Percentiles rank a stretch among this genome's conserved stretches.
Evolutionary conservation across 2,797 vertebrate genomes (phyloP).

Genomic region (Xenops minutus): DNA sequence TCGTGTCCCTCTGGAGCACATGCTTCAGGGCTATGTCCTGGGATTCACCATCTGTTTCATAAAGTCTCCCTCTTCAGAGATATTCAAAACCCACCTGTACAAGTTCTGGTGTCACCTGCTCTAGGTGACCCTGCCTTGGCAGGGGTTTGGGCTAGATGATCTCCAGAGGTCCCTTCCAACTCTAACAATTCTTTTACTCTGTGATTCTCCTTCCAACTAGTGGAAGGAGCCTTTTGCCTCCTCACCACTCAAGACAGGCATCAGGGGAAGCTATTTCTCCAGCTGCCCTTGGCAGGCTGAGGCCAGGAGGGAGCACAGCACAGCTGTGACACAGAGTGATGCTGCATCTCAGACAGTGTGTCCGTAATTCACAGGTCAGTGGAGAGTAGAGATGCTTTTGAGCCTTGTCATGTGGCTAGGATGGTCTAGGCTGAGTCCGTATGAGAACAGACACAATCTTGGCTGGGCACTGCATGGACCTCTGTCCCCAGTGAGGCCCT

Average conservation of each 20-base stretch:
- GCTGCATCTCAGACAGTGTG: neutral
- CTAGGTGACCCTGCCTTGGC: neutral
- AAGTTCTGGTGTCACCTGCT: neutral
- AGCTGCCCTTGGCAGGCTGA: too few species aligned
- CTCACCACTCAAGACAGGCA: too few species aligned
- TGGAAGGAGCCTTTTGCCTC: neutral
- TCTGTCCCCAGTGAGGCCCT: neutral
- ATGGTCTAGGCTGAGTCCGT: neutral
- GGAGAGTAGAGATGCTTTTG: neutral
- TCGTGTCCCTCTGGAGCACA: neutral
- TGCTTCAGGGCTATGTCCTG: neutral
- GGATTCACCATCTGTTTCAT: neutral
- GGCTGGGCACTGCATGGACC: neutral
- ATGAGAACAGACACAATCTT: neutral
- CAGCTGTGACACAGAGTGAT: accelerated
- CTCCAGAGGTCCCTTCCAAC: neutral
- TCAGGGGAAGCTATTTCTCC: neutral
- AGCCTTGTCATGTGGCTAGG: accelerated
- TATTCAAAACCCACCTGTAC: too few species aligned
- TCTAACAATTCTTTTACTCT: neutral
- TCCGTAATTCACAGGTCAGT: accelerated
- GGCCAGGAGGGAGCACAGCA: neutral
- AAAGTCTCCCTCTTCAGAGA: neutral
- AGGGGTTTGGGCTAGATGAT: too few species aligned
- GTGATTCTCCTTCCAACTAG: neutral